Base-by-base conservation (phyloP, 2,113 vertebrate genomes). In the Chloropsis hardwickii region DNA sequence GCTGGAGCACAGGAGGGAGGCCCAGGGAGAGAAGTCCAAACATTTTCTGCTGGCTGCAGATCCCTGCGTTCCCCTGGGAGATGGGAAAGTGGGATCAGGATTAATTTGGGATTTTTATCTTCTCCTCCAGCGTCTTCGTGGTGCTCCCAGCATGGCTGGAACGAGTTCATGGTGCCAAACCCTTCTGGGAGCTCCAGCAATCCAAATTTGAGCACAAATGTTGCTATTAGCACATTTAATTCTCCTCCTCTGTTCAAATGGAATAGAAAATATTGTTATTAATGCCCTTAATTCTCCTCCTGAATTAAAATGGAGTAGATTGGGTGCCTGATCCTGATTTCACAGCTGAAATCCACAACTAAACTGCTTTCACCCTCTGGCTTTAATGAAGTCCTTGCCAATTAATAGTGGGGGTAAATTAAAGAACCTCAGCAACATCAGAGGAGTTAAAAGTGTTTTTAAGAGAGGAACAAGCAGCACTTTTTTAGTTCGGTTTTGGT, bases 101-200 rank as follows among this genome's bases (percentile, higher is more conserved):
- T 11, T 22, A 0, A 33, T 70, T 25, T 9, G 56, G 77, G 87
- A 50, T 87, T 89, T 83, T 81, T 35, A 5, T 29, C 42, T 37
- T 54, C 33, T 28, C 56, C 23, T 37, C 23, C 28, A 9, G 31
- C 5, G 13, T 5, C 56, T 71, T 6, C 28, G 39, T 19, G 78
- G 31, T 29, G 81, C 9, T 62, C 19, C 54, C 33, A 29, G 67
- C 25, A 3, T 2, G 25, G 54, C 82, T 61, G 33, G 53, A 3
- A 23, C 3, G 45, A 57, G 51, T 11, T 42, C 3, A 1, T 1
- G 12, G 2, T 18, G n/a, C 14, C 3, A 3, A 90, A 45, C 23
- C 2, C 62, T 69, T 22, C 72, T 61, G 72, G n/a, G 17, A 15
- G 23, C 47, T 79, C 42, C 61, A 56, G 44, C 14, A 71, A 66